Base-by-base conservation (phyloP, 2,888 invertebrate genomes). In the Callimorpha dominula region DNA sequence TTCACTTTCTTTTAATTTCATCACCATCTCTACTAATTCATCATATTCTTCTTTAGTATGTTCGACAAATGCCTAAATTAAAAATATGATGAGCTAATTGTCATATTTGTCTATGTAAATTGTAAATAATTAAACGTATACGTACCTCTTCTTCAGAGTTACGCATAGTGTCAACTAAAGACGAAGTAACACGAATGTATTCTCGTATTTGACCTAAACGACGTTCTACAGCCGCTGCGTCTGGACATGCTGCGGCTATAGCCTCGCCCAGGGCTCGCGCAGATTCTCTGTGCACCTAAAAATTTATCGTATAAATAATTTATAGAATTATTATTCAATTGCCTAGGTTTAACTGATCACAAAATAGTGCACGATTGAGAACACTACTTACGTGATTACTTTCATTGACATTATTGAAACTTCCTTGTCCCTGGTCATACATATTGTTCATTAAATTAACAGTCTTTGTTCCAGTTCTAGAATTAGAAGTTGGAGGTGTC, bases 161-260 rank as follows among this genome's bases (percentile, higher is more conserved):
- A 83, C 97, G 96, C 94, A 97, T 96, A 60, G 97, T 97, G 72
- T 97, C 97, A 89, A 97, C 97, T 78, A 97, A 95, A 1, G 97
- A 96, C 46, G 97, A 96, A 8, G 97, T 97, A 57, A 97, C 97
- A 85, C 96, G 96, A 77, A 97, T 97, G 87, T 97, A 97, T 87
- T 97, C 97, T 68, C 97, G 93, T 78, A 97, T 97, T 91, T 97
- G 97, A 75, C 96, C 96, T 31, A 97, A 93, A 67, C 97, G 96
- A 52, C 96, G 96, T 85, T 97, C 97, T 62, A 97, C 97, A 70
- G 97, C 97, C 42, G 96, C 96, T 69, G 97, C 96, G 81, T 97
- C 97, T 9, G 97, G 97, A 75, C 95, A 96, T 0, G 95, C 93
- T 12, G 95, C 94, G 7, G 95, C 95, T 78, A 95, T 93, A 15